phyloP scores from a whole-genome alignment of 2,888 invertebrate genomes.

The Drosophila neotestacea region DNA sequence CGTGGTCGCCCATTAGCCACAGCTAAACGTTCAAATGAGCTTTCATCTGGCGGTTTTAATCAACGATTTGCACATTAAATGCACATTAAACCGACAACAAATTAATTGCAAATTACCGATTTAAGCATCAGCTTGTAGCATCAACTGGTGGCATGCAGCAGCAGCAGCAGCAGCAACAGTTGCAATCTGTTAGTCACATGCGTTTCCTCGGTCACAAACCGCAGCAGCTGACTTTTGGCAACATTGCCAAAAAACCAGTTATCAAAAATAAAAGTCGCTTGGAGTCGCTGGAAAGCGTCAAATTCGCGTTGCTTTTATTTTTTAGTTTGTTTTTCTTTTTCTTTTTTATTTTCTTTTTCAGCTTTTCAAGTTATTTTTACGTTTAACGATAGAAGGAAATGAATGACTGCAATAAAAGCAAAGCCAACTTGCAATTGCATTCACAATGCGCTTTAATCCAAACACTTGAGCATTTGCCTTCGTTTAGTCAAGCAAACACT shows the following conservation, averaged over 20 bases:
- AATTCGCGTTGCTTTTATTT: slow-evolving; percentile 50
- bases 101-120: slow-evolving; percentile 75
- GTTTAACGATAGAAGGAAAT: slow-evolving; percentile 77
- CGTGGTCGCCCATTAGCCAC: slow-evolving; percentile 44
- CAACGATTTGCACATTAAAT: slow-evolving; percentile 68
- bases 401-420: slow-evolving; percentile 66
- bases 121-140: slow-evolving; percentile 34
- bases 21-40: slow-evolving; percentile 61
- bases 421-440: slow-evolving; percentile 11
- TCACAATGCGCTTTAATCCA: slow-evolving; percentile 13
- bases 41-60: slow-evolving; percentile 62
- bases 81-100: slow-evolving; percentile 68
- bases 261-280: slow-evolving; percentile 54
- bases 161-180: slow-evolving; percentile 18
- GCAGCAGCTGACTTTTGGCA: slow-evolving; percentile 59
- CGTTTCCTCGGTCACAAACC: slow-evolving; percentile 70
- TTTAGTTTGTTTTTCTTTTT: slow-evolving; percentile 23
- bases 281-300: slow-evolving; percentile 65
- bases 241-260: slow-evolving; percentile 51
- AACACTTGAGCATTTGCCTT: slow-evolving; percentile 12
- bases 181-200: slow-evolving; percentile 21
- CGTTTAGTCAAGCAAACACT: slow-evolving; percentile 4
- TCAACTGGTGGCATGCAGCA: slow-evolving; percentile 19
- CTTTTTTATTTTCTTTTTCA: slow-evolving; percentile 26
- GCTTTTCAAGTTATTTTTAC: slow-evolving; percentile 52